Base-by-base conservation (phyloP, 2,113 vertebrate genomes). In the Neolamprologus hecqui region DNA sequence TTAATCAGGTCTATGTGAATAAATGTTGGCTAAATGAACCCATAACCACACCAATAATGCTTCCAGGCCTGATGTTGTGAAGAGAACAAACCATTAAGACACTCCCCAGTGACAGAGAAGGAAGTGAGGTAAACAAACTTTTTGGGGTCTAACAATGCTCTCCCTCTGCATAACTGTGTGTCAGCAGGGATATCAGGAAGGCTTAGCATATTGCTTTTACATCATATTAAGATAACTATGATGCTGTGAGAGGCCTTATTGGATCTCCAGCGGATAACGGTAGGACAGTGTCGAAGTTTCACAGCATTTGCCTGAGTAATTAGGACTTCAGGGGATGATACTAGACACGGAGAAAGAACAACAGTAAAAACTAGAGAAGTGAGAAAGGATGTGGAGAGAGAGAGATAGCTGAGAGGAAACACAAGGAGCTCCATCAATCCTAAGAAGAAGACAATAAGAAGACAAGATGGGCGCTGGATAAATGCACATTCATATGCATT, bases 231-330 rank as follows among this genome's bases (percentile, higher is more conserved):
- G 91, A 89, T 90, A 92, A 94, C 82, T 89, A 60, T 47, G 84
- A 92, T 86, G 89, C 93, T 91, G 88, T n/a, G 86, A 87, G 92
- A 88, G 88, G 87, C 82, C 92, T 94, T 94, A 91, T 90, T 93
- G 93, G 93, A 92, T 94, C 90, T 92, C 92, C 88, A 92, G 92
- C 19, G 85, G 93, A 90, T 94, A 92, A 85, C 89, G 79, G 89
- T 83, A 86, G 94, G 92, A 93, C 92, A 86, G 87, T 89, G 90
- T 92, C 51, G 86, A 88, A 90, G 91, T 87, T 86, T 85, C 84
- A 63, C 92, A 94, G 92, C 91, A 92, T 92, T 92, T 94, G 90
- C 90, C 89, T 92, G 90, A 95, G 92, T 95, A 96, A 96, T 94
- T 93, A 95, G 92, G 90, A 93, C 93, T 95, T 94, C 90, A 55